phyloP scores from a whole-genome alignment of 2,797 vertebrate species.

The Scyliorhinus canicula region DNA sequence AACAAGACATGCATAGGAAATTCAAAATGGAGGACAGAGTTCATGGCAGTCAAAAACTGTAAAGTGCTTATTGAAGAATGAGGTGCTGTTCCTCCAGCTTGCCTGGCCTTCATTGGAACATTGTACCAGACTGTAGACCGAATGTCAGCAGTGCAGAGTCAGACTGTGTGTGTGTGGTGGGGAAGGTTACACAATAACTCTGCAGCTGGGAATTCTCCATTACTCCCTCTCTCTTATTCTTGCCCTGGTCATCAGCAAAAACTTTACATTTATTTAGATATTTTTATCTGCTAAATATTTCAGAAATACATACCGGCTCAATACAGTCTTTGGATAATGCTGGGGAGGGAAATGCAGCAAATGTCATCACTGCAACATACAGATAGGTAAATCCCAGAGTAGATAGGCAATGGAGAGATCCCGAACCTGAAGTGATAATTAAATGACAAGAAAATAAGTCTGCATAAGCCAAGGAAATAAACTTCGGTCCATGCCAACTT shows the following conservation, averaged over 20 bases:
- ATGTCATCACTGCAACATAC: slow-evolving; percentile 86
- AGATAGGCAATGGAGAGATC: slow-evolving; percentile 89
- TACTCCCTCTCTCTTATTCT: not conserved
- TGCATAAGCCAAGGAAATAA: not conserved
- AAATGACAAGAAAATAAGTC: not conserved
- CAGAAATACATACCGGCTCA: slow-evolving; percentile 70
- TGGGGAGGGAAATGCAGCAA: slow-evolving; percentile 84
- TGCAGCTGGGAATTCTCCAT: not conserved
- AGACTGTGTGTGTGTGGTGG: no score
- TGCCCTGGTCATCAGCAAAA: not conserved
- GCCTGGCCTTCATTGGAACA: no score
- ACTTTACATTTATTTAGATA: no score
- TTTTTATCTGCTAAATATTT: not conserved
- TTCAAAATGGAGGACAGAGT: no score
- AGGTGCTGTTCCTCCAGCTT: no score
- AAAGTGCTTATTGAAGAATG: no score
- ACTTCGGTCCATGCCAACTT: not conserved
- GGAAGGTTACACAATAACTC: no score
- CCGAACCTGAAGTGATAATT: slow-evolving; percentile 68
- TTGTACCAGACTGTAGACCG: no score
- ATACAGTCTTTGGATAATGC: slow-evolving; percentile 86
- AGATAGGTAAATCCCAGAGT: slow-evolving; percentile 83
- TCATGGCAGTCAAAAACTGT: no score
- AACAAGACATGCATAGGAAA: no score
- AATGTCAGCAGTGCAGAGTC: no score